These are phyloP conservation scores for Rhingia rostrata DNA, from an alignment of 2,888 invertebrate genomes.

Conservation along the genomic window DNA sequence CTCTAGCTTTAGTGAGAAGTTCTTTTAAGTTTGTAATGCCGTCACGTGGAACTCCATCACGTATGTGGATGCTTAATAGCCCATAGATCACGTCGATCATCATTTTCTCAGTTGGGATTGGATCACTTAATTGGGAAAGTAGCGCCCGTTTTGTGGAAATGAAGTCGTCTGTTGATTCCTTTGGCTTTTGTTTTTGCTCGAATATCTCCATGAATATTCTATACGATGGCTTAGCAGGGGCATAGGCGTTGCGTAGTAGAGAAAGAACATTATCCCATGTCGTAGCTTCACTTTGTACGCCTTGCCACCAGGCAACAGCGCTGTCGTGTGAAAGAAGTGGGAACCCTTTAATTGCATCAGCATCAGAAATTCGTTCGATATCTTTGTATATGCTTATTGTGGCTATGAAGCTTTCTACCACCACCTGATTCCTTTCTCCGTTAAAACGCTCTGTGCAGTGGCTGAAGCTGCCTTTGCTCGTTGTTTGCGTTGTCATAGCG, in stretches of 20 bases:
- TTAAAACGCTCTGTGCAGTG: constrained; percentile 54
- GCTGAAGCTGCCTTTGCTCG: constrained; percentile 42
- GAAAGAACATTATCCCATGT: constrained; percentile 16
- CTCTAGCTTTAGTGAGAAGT: constrained; percentile 14
- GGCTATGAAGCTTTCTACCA: constrained; percentile 61
- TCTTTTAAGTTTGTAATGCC: constrained; percentile 15
- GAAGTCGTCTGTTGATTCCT: constrained; percentile 37
- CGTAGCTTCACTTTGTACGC: constrained; percentile 43
- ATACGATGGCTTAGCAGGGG: constrained; percentile 27
- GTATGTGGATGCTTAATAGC: neutral
- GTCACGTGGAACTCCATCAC: constrained; percentile 15
- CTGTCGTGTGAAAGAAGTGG: constrained; percentile 62
- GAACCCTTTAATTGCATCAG: constrained; percentile 63
- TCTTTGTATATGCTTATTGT: constrained; percentile 61
- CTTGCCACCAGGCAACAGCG: constrained; percentile 73
- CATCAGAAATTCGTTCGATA: constrained; percentile 60
- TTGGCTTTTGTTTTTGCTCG: too few relatives aligned
- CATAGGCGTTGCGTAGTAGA: constrained; percentile 25
- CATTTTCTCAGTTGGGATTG: constrained; percentile 9
- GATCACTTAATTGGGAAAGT: neutral
- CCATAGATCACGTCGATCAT: constrained; percentile 17
- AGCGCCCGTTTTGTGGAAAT: constrained; percentile 24
- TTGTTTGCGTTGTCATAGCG: too few relatives aligned
- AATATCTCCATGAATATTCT: constrained; percentile 25
- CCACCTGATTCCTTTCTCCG: constrained; percentile 52